phyloP scores from a whole-genome alignment of 1,140 invertebrate species.

The Meloidogyne exigua region DNA sequence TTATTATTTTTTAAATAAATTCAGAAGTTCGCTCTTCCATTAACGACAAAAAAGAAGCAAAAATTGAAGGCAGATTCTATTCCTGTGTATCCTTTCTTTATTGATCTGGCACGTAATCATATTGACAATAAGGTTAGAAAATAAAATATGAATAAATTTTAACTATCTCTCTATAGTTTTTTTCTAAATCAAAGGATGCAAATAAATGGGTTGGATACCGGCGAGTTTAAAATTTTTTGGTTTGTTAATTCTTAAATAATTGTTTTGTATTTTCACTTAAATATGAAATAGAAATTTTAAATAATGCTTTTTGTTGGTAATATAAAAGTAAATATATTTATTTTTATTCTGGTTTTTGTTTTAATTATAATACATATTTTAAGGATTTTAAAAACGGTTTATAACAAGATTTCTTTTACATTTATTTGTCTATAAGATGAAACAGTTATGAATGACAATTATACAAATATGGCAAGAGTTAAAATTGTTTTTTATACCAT shows the following conservation, averaged over 20 bases:
- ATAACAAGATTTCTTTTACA: too few relatives aligned
- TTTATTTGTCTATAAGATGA: background rate
- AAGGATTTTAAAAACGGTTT: too few relatives aligned
- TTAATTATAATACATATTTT: too few relatives aligned
- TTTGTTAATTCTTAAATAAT: background rate
- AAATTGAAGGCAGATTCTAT: constrained; percentile 27
- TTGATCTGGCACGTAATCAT: constrained; percentile 40
- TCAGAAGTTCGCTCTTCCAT: background rate
- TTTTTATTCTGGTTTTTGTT: too few relatives aligned
- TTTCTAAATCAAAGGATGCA: background rate
- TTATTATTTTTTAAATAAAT: constrained; percentile 4
- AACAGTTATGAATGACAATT: background rate
- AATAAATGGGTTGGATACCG: background rate
- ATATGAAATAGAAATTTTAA: background rate
- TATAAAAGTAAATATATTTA: too few relatives aligned
- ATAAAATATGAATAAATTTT: too few relatives aligned
- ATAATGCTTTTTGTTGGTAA: too few relatives aligned
- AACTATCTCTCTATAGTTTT: background rate
- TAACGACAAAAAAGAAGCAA: constrained; percentile 15
- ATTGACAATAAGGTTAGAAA: constrained; percentile 1
- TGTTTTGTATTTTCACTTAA: background rate
- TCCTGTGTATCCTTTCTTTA: constrained; percentile 44
- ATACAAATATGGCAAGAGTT: background rate
- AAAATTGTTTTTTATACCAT: background rate
- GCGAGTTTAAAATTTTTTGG: background rate